phyloP scores from a whole-genome alignment of 2,888 invertebrate species.

The Drosophila mimica region DNA sequence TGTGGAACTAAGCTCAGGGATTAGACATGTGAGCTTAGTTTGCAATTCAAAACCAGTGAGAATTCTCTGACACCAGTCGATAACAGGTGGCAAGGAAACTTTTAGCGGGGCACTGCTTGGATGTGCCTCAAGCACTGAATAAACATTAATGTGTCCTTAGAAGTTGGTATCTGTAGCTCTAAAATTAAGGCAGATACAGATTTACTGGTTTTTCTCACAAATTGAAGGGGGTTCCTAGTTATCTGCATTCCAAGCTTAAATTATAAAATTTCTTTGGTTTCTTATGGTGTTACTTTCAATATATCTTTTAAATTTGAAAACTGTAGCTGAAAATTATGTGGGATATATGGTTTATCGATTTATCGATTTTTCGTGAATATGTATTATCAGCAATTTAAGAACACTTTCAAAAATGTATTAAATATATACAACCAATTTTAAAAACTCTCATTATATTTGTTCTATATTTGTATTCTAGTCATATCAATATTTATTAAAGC shows the following conservation, averaged over 20 bases:
- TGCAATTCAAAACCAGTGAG: not conserved
- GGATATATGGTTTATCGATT: not conserved
- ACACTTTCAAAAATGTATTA: not conserved
- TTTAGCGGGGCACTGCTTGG: not conserved
- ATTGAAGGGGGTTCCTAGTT: not conserved
- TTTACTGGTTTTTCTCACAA: not conserved
- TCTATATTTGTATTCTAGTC: not conserved
- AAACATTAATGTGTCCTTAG: not conserved
- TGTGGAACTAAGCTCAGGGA: not conserved
- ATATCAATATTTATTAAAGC: not conserved
- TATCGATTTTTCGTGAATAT: not conserved
- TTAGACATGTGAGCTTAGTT: not conserved
- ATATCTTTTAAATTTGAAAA: not conserved
- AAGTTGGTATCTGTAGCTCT: not conserved
- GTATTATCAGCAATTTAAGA: not conserved
- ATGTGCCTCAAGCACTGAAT: not conserved
- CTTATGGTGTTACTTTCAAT: not conserved
- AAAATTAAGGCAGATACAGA: not conserved
- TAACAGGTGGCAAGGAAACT: not conserved
- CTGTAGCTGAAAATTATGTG: not conserved
- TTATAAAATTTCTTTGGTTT: not conserved
- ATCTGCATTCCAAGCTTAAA: not conserved
- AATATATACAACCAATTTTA: not conserved
- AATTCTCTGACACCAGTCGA: not conserved
- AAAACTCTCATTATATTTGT: not conserved